phyloP scores from a whole-genome alignment of 2,113 vertebrate genomes.

The Podarcis cretensis region DNA sequence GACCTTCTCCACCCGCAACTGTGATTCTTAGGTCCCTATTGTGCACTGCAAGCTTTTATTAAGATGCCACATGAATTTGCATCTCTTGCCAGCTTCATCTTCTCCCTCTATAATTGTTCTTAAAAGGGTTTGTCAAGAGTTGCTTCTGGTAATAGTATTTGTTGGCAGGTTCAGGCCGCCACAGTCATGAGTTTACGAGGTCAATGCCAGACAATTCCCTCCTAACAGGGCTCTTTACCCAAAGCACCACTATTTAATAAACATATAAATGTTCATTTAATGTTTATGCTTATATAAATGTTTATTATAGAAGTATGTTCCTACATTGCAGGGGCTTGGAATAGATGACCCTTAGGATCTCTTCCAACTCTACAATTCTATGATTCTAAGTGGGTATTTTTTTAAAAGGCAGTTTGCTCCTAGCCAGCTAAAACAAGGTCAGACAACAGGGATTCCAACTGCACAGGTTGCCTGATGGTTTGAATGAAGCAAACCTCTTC shows the following conservation, averaged over 20 bases:
- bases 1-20: fast-evolving
- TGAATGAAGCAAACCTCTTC: neutral
- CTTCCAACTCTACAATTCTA: too few relatives aligned
- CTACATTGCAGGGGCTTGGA: too few relatives aligned
- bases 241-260: conserved; percentile 25
- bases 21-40: neutral
- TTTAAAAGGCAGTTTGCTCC: neutral
- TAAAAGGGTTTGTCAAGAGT: conserved; percentile 22
- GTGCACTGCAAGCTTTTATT: conserved; percentile 10
- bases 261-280: neutral
- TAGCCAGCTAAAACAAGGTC: conserved; percentile 5
- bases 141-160: neutral
- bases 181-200: fast-evolving
- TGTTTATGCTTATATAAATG: neutral
- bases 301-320: too few relatives aligned
- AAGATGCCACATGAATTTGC: neutral
- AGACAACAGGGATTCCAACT: conserved; percentile 5
- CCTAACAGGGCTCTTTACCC: neutral
- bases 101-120: neutral
- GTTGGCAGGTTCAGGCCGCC: conserved; percentile 21
- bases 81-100: conserved; percentile 11
- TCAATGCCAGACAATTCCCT: conserved; percentile 13
- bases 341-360: too few relatives aligned
- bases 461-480: neutral
- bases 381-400: too few relatives aligned